These are phyloP conservation scores for Gibbula magus DNA, from an alignment of 2,888 invertebrate genomes.

Conservation along the genomic window DNA sequence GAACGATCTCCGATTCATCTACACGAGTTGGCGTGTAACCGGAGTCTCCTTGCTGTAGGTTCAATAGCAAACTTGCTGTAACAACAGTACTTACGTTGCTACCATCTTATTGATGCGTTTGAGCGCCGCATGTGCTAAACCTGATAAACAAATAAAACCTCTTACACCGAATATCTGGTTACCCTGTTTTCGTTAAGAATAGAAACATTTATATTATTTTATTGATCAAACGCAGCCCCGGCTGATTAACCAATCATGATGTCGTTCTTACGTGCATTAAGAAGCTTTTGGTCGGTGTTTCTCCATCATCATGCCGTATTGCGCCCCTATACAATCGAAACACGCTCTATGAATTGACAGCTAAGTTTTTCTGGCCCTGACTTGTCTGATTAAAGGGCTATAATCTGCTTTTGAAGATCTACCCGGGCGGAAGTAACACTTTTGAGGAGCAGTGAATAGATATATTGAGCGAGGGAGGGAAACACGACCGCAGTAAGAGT, in stretches of 20 bases:
- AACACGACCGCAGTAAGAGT: no score
- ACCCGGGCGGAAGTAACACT: not conserved
- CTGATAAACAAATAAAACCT: constrained; percentile 1
- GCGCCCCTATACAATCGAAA: not conserved
- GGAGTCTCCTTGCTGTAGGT: no score
- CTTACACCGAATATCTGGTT: not conserved
- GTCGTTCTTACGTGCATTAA: not conserved
- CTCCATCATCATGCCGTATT: not conserved
- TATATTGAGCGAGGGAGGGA: not conserved
- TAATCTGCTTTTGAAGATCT: not conserved
- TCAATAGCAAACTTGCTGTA: no score
- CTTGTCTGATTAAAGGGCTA: not conserved
- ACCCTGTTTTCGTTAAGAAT: not conserved
- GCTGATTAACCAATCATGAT: not conserved
- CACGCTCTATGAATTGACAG: not conserved
- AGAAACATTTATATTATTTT: constrained; percentile 13
- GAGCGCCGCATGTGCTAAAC: not conserved
- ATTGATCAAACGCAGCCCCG: not conserved
- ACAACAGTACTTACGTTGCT: not conserved
- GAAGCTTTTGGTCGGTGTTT: not conserved
- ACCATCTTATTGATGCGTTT: not conserved
- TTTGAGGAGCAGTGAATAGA: not conserved
- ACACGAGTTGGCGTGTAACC: no score
- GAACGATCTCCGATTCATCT: no score
- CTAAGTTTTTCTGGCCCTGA: not conserved